Base-by-base conservation (phyloP, 2,888 invertebrate genomes). In the Cacoxenus indagator region DNA sequence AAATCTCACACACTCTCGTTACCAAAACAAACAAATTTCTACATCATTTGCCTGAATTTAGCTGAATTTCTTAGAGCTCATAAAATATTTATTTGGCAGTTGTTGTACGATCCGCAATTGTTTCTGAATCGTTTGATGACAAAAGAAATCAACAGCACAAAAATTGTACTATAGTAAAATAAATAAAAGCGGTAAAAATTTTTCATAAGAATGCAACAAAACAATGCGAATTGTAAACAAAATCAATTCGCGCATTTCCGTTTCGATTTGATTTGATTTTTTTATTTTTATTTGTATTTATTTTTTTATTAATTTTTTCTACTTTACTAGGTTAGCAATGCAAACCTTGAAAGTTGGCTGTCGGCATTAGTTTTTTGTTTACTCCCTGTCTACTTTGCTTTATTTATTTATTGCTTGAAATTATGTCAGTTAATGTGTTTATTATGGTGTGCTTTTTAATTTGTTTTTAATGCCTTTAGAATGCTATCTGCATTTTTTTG, bases 271-370 rank as follows among this genome's bases (percentile, higher is more conserved):
- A 64, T 65, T 71, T 70, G 29, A 66, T 71, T 51, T 69, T 74
- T 73, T 70, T 69, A 43, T 69, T 65, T 70, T 75, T 76, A 68
- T 62, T 43, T 69, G 72, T 78, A 78, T 77, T 77, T 78, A 72
- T 43, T 61, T 74, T 48, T 48, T 48, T 17, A 17, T 48, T 75
- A 48, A 31, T 65, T 74, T 72, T 76, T 75, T 26, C 26, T n/a
- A 27, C 3, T 55, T 81, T 78, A 80, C 80, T 79, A 72, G 79
- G 79, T 79, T 82, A 79, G 78, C 77, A 80, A 78, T 73, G 67
- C 65, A 76, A 76, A 70, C 79, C 79, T 79, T 81, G 79, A 76
- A 75, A 65, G 11, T 51, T 45, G 68, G 51, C 72, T 73, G 80
- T 70, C 76, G 72, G 71, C 67, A 70, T 69, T 65, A 69, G 14